Evolutionary conservation across 2,797 vertebrate genomes (phyloP), one percentile per base, ranked within the genome.

Genomic region (Choloepus didactylus): DNA sequence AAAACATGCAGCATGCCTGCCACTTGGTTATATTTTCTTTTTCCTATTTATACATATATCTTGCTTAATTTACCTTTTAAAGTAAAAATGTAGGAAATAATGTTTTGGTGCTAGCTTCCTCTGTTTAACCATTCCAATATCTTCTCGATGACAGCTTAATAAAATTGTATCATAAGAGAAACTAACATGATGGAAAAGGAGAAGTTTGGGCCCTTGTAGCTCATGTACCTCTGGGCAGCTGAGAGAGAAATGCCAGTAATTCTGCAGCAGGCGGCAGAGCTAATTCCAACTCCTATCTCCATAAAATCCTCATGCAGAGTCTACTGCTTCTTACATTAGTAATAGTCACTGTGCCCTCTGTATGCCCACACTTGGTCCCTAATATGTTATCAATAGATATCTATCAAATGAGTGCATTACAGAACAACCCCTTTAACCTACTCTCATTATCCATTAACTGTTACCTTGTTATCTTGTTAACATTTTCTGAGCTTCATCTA

Each of bases 401-500:
- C 9, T 81, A 29, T 8, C 59, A 12, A 81, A 27, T 83, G 2
- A 35, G 35, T 59, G 2, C 19, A 23, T 29, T 49, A 88, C 87
- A 23, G 44, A 46, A 14, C 9, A 66, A 44, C 4, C 4, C 4
- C 5, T 29, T 16, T 66, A 11, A 29, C 38, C 69, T 92, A 79
- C 23, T 56, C 4, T 86, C 67, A 35, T 59, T 46, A 79, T 64
- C 6, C 16, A 23, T 38, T 49, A 84, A 44, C 38, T 8, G 64
- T 51, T 67, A 35, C 79, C 67, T 69, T 92, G 18, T 59, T 73
- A 59, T 64, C 49, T 64, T 56, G n/a, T 66, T 85, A 90, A 59
- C 25, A 82, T 75, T 93, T 94, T 79, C 69, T 69, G 69, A 92
- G 25, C 29, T 23, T 73, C 31, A 62, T 83, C 27, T 82, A 56